Base-by-base conservation (phyloP, 2,113 vertebrate species). In the Genyomyrus donnyi region DNA sequence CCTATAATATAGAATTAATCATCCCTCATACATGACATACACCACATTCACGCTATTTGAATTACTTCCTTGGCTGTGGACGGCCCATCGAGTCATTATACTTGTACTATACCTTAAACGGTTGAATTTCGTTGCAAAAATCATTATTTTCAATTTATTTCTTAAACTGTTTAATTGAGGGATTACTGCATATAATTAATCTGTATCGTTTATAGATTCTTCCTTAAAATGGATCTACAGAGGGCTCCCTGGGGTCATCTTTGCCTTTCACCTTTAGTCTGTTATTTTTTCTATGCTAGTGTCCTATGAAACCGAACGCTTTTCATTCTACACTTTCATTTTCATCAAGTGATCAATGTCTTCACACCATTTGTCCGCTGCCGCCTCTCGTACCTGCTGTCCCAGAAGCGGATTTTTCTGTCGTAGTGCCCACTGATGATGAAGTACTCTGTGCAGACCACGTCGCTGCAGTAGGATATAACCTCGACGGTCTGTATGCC, bases 381-480 rank as follows among this genome's bases (percentile, higher is more conserved):
- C 19, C 9, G 4, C 5, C 1, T 49, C 27, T 56, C 56, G 89
- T 90, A 98, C 97, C 97, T 97, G 95, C 93, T 95, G 91, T 98
- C 97, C 97, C 97, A 98, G 91, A 97, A 96, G 0, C 97, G 94
- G 93, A 98, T 96, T 92, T 96, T 97, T 85, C 93, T 93, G 94
- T 98, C 97, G 24, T 94, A 97, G 92, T 98, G 97, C 21, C 97
- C 96, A 7, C 97, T 98, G 91, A 98, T 95, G 91, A 97, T 94
- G 77, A 94, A 84, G 89, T 95, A 95, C 62, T 97, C 96, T 0
- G 96, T 95, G 27, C 97, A 98, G 3, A 98, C 96, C 49, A 98
- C 93, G 1, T 98, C 97, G 0, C 97, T 97, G 94, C 97, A 98
- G 94, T 93, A 97, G 15, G 97, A 98, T 2, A 93, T 13, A 66